Conservation (phyloP, 2,113 vertebrate species). For the Zosterops lateralis region DNA sequence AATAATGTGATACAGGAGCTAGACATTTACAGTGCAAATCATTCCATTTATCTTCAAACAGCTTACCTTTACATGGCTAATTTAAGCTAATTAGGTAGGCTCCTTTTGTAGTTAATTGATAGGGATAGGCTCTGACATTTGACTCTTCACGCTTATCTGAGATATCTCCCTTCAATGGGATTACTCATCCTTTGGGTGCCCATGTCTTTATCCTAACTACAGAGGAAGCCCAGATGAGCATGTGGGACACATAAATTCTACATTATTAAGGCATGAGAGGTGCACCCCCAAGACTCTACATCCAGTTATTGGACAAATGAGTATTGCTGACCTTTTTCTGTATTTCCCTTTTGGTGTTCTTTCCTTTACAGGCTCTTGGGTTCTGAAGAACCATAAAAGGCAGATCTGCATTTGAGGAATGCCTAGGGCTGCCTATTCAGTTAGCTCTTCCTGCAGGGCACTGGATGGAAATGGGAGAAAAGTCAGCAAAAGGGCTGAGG, state of each 20-base stretch:
- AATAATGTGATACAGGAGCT: slow-evolving; percentile 30
- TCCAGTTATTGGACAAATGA: not conserved
- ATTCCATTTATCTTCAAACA: slow-evolving; percentile 46
- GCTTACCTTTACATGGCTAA: slow-evolving; percentile 46
- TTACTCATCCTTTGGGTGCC: not conserved
- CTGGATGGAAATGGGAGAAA: not conserved
- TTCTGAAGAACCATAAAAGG: not conserved
- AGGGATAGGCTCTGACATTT: not conserved
- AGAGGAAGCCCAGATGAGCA: not conserved
- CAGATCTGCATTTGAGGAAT: not conserved
- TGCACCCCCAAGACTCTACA: not conserved
- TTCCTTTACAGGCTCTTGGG: not conserved
- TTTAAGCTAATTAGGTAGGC: slow-evolving; percentile 39
- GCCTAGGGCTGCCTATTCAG: not conserved
- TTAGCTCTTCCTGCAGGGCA: not conserved
- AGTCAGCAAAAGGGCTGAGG: not conserved
- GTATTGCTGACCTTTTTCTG: not conserved
- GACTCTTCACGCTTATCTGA: not conserved
- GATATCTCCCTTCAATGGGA: not conserved
- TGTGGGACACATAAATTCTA: not conserved
- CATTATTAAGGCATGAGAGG: not conserved
- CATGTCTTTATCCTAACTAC: not conserved
- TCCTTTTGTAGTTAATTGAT: slow-evolving; percentile 49
- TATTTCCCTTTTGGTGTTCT: not conserved
- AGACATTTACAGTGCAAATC: slow-evolving; percentile 28